These are phyloP conservation scores for Mesembrinibis cayennensis DNA, from an alignment of 2,113 vertebrate genomes.

Conservation along the genomic window DNA sequence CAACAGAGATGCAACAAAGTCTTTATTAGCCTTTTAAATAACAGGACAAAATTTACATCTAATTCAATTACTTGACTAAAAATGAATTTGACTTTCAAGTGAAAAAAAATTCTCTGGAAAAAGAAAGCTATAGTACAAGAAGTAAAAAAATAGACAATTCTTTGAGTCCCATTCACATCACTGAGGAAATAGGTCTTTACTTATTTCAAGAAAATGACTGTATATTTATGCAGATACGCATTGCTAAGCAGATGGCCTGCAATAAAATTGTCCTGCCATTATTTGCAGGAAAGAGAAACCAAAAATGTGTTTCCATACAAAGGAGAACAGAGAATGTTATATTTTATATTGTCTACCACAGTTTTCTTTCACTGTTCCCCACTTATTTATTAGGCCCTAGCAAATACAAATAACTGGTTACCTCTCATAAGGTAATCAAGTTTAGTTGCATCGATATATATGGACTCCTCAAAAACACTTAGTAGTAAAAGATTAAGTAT, in stretches of 20 bases:
- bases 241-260: not conserved
- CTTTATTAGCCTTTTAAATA: not conserved
- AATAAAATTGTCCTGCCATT: not conserved
- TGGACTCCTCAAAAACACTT: not conserved
- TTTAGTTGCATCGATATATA: not conserved
- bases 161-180: not conserved
- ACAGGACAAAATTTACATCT: not conserved
- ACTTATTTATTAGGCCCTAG: not conserved
- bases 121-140: not conserved
- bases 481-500: not conserved
- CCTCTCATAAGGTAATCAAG: not conserved
- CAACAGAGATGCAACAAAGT: not conserved
- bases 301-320: not conserved
- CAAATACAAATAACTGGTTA: not conserved
- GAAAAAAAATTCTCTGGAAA: not conserved
- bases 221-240: not conserved
- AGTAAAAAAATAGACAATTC: not conserved
- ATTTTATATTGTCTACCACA: not conserved
- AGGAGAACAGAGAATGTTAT: not conserved
- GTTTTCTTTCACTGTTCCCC: not conserved
- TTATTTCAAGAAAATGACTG: not conserved
- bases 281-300: not conserved
- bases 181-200: not conserved
- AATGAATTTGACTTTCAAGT: not conserved
- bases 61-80: not conserved